Evolutionary conservation across 2,888 invertebrate genomes (phyloP), one percentile per base, ranked within the genome.

Genomic region (Spodoptera littoralis): DNA sequence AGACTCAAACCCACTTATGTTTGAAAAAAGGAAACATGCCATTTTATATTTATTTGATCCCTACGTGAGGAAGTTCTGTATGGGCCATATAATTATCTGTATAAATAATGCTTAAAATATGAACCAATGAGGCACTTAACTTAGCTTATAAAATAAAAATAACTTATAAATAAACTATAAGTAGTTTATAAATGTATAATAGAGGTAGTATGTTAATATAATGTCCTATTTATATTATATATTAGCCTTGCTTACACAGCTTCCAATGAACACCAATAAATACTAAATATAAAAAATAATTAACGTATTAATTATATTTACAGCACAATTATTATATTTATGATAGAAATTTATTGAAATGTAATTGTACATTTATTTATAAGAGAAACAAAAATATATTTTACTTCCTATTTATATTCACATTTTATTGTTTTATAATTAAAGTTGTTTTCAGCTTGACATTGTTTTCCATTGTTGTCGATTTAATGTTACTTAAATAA

Each of bases 171-270:
- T 36, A 5, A 9, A 36, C 1, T 36, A 30, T 30, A 1, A 27
- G 27, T 27, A 27, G 27, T 27, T 1, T 36, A 36, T 36, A 36
- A 36, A 9, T 9, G 36, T 9, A 8, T 30, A 36, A 65, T 70
- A n/a, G n/a, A n/a, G n/a, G n/a, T n/a, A 72, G 46, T 72, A 53
- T 57, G 13, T 22, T 51, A 52, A 46, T 72, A n/a, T 53, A 18
- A 58, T 45, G 54, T 43, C 49, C 52, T 64, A 30, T 8, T 36
- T 36, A 36, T 22, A 22, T n/a, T 18, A 41, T 36, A 36, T 22
- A 22, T n/a, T 18, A 41, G 49, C 22, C 48, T 36, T 45, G 54
- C 69, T 57, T 58, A 22, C 70, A 77, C 65, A 58, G 74, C 63
- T 77, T 65, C 58, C 49, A 11, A 50, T 13, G 13, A 42, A 51